phyloP scores from a whole-genome alignment of 2,113 vertebrate species.

The Odontophorus gujanensis region DNA sequence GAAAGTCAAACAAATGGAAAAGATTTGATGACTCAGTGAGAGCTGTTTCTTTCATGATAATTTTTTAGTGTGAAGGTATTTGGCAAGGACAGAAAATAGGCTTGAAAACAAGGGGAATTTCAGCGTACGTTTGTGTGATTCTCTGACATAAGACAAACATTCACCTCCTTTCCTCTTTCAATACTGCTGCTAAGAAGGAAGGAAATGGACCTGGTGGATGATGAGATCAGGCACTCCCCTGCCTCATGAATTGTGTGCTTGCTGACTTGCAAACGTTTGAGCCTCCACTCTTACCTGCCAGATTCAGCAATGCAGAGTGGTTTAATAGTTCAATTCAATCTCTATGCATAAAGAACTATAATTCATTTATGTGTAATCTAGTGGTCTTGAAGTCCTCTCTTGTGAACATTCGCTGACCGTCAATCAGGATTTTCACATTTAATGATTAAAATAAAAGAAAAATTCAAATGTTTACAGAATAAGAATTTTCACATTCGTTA shows the following conservation, averaged over 20 bases:
- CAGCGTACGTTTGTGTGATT: background rate
- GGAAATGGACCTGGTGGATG: background rate
- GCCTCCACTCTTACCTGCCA: background rate
- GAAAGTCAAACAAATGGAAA: conserved; percentile 46
- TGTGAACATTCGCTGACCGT: background rate
- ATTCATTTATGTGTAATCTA: background rate
- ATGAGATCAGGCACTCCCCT: background rate
- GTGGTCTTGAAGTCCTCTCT: background rate
- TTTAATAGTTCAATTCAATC: background rate
- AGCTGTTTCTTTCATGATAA: conserved; percentile 42
- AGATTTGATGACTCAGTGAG: conserved; percentile 49
- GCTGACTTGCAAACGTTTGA: conserved; percentile 14
- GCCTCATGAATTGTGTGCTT: background rate
- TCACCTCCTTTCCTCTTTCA: background rate
- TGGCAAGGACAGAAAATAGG: conserved; percentile 42
- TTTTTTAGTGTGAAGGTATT: conserved; percentile 48
- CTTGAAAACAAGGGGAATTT: background rate
- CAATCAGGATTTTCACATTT: background rate
- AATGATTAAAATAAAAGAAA: background rate
- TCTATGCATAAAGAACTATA: background rate
- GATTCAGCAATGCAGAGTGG: background rate
- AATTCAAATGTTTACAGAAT: background rate
- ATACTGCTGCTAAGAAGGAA: background rate
- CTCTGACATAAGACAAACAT: background rate
- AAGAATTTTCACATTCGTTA: background rate